These are phyloP conservation scores for Drosophila orena DNA, from an alignment of 1,140 invertebrate genomes.

Conservation along the genomic window DNA sequence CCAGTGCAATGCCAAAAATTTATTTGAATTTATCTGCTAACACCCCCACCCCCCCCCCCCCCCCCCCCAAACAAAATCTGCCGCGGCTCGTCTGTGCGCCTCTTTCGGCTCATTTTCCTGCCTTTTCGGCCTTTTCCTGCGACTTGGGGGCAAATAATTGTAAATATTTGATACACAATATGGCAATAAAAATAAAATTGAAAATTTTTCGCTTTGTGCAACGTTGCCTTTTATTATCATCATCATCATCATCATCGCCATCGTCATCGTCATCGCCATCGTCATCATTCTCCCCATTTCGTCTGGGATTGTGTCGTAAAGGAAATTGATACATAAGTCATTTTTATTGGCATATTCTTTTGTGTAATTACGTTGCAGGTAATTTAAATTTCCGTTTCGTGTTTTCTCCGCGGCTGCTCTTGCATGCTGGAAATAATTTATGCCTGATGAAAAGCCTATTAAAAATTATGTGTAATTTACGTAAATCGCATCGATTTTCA, in stretches of 20 bases:
- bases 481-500: constrained; percentile 50
- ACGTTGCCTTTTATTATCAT: constrained; percentile 74
- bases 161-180: constrained; percentile 85
- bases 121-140: constrained; percentile 67
- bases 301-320: constrained; percentile 59
- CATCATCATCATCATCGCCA: constrained; percentile 19
- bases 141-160: constrained; percentile 79
- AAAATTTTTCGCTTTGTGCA: constrained; percentile 76
- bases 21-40: constrained; percentile 78
- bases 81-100: constrained; percentile 16
- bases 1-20: constrained; percentile 46
- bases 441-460: constrained; percentile 47
- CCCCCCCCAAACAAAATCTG: not conserved
- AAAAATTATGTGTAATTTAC: constrained; percentile 50
- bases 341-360: constrained; percentile 84
- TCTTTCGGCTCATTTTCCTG: constrained; percentile 64
- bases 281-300: constrained; percentile 21
- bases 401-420: not conserved
- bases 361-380: constrained; percentile 80
- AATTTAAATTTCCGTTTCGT: constrained; percentile 70
- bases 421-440: constrained; percentile 26
- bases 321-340: constrained; percentile 84
- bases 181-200: constrained; percentile 84
- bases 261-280: constrained; percentile 10
- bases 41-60: not conserved